A percentile compares a stretch with the other conserved stretches of the same genome.
Conservation (phyloP, 2,797 vertebrate genomes). For the Carduelis carduelis region DNA sequence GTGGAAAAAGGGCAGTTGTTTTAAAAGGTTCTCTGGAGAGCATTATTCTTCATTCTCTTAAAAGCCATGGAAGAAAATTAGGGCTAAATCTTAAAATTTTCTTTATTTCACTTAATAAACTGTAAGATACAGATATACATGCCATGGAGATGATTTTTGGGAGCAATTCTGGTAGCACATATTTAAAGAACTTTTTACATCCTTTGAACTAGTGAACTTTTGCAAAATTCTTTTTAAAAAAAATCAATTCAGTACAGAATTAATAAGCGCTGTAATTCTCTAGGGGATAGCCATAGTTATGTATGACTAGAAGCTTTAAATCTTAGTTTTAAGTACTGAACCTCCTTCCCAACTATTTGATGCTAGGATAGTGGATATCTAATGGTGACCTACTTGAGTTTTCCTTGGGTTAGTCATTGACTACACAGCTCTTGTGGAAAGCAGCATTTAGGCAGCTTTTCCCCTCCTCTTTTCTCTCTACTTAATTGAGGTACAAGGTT, state of each 20-base stretch:
- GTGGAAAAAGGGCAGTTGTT: slow-evolving; percentile 23
- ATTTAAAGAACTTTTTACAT: neutral
- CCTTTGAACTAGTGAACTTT: neutral
- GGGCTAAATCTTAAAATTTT: neutral
- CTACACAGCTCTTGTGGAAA: neutral
- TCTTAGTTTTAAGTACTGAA: neutral
- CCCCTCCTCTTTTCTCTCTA: neutral
- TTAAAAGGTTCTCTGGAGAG: slow-evolving; percentile 26
- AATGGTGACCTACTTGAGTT: neutral
- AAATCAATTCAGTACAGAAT: neutral
- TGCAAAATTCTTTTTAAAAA: neutral
- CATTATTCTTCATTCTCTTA: neutral
- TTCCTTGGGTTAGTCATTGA: neutral
- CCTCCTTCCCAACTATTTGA: neutral
- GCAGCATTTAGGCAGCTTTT: neutral
- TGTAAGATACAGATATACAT: neutral
- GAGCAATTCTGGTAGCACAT: neutral
- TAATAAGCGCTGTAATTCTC: neutral
- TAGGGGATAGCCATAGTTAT: neutral
- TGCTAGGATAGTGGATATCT: neutral
- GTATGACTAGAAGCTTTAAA: neutral
- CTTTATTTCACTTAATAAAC: neutral
- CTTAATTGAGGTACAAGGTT: neutral
- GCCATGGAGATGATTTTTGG: neutral
- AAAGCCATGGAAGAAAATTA: neutral